phyloP scores from a whole-genome alignment of 1,140 invertebrate species.

The Drosophila mayri region DNA sequence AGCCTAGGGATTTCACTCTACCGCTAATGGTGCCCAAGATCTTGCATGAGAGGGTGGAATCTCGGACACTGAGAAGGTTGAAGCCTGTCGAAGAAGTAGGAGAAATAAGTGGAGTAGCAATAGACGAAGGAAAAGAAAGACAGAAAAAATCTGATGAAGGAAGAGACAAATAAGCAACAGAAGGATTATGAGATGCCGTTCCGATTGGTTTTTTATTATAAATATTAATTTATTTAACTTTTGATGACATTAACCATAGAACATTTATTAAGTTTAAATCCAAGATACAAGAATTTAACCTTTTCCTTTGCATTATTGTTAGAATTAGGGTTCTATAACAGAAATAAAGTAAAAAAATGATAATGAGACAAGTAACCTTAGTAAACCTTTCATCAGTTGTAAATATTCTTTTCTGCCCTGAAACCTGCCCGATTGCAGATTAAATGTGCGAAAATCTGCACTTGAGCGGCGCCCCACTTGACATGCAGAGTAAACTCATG shows the following conservation, averaged over 20 bases:
- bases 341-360: neutral
- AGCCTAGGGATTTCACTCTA: neutral
- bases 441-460: slow-evolving; percentile 78
- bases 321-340: neutral
- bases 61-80: neutral
- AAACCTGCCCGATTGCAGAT: slow-evolving; percentile 1
- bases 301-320: neutral
- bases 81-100: too few species aligned
- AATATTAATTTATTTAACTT: too few species aligned
- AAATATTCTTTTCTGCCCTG: neutral
- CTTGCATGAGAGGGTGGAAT: neutral
- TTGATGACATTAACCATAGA: too few species aligned
- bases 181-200: neutral
- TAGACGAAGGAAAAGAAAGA: neutral
- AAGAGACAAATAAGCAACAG: too few species aligned
- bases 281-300: too few species aligned
- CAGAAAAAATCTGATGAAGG: too few species aligned
- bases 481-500: slow-evolving; percentile 40
- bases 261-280: neutral
- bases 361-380: neutral
- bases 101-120: neutral
- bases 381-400: neutral
- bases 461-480: slow-evolving; percentile 73
- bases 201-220: too few species aligned
- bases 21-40: too few species aligned